Conservation (phyloP, 2,113 vertebrate species). For the Aptenodytes patagonicus region DNA sequence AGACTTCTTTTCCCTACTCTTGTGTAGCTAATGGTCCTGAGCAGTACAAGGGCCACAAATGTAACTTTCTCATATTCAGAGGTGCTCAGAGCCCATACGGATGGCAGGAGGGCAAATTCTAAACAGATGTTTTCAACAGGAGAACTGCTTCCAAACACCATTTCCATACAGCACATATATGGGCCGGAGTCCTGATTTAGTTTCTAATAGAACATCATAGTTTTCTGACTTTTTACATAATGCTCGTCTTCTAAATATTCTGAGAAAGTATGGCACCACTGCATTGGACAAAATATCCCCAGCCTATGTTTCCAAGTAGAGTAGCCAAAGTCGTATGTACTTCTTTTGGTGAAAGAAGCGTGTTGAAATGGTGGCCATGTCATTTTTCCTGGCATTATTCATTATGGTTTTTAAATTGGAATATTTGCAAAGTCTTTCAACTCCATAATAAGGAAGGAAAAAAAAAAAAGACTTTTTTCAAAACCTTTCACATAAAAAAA, state of each 20-base stretch:
- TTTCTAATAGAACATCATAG: not conserved
- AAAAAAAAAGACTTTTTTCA: accelerated
- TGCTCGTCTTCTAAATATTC: not conserved
- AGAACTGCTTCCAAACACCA: not conserved
- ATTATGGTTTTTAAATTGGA: not conserved
- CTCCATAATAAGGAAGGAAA: not conserved
- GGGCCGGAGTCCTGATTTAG: not conserved
- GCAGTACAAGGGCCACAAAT: not conserved
- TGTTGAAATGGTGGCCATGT: not conserved
- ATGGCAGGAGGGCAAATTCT: not conserved
- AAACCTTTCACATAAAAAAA: not conserved
- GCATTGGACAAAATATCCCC: not conserved
- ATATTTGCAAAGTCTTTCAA: not conserved
- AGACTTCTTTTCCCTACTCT: not conserved
- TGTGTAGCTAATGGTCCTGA: not conserved
- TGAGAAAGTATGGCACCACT: not conserved
- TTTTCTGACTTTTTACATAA: not conserved
- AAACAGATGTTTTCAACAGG: accelerated
- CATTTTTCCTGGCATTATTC: not conserved
- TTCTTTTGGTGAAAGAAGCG: not conserved
- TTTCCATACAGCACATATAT: not conserved
- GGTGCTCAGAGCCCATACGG: not conserved
- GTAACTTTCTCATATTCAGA: not conserved
- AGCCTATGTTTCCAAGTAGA: not conserved
- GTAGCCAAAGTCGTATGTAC: not conserved